Evolutionary conservation across 1,140 invertebrate species (phyloP), one percentile per base, ranked within the genome.

Genomic region (Druon quercuslanigerum): DNA sequence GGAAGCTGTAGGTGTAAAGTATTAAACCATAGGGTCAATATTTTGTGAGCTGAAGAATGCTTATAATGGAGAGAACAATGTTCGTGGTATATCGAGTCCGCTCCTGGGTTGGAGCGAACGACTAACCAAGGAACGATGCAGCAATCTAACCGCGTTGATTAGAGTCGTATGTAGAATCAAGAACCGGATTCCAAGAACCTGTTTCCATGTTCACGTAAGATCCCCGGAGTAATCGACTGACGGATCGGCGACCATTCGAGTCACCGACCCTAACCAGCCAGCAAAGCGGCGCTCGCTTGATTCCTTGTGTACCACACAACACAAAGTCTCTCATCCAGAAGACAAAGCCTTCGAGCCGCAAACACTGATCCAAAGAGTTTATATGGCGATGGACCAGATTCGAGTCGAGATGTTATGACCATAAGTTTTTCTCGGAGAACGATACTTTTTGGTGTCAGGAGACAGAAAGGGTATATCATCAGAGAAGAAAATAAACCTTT

Each of bases 191-290:
- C 90, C 91, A 87, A 92, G 90, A 91, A 92, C 91, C 91, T 91
- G 90, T 91, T 91, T 91, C 90, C 90, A 91, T 90, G 90, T 91
- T 91, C 90, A 91, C 90, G 90, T 91, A 91, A 91, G 90, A 91
- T 91, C 90, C 89, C 89, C 88, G 84, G 87, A 91, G 89, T 91
- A 91, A 91, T 91, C 90, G 90, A 91, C 90, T 91, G 90, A 91
- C 90, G 90, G 90, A 91, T 91, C 90, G 90, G 90, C 90, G 90
- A 91, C 90, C 90, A 90, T 91, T 90, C 90, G 87, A 91, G 90
- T 91, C 90, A 91, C 82, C 90, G 90, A 91, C 90, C 90, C 90
- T 90, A 85, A 87, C 82, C 84, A 84, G 80, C 85, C 81, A 82
- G 79, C 72, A 80, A 82, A 78, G 76, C 73, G 80, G 73, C 80